Evolutionary conservation across 2,797 vertebrate genomes (phyloP).

Genomic region (Tokudaia muenninki): DNA sequence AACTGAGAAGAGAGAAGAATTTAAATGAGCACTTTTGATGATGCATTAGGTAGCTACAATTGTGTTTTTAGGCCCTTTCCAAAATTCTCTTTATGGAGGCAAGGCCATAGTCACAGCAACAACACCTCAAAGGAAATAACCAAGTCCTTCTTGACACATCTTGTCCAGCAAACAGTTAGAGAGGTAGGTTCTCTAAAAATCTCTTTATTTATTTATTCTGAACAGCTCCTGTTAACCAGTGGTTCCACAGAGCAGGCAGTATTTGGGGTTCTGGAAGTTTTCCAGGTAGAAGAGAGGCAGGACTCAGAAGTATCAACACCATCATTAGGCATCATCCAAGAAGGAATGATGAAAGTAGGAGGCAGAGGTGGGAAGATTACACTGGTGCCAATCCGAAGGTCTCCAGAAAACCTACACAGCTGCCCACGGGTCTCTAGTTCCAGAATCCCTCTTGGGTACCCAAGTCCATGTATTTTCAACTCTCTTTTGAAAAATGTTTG

Average conservation of each 20-base stretch:
- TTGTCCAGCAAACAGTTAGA: not conserved
- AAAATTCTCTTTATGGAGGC: not conserved
- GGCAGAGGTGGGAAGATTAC: not conserved
- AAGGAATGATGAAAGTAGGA: not conserved
- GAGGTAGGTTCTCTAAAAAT: not conserved
- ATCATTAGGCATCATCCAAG: not conserved
- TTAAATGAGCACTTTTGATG: not conserved
- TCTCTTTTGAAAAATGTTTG: not conserved
- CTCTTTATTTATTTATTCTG: not conserved
- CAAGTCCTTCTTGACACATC: not conserved
- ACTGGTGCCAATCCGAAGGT: not conserved
- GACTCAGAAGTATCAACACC: not conserved
- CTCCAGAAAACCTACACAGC: not conserved
- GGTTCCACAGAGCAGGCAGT: not conserved
- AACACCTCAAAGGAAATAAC: not conserved
- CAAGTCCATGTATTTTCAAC: not conserved
- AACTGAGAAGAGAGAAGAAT: not conserved
- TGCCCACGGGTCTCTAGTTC: not conserved
- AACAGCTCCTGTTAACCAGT: not conserved
- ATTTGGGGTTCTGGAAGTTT: not conserved
- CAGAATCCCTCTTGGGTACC: not conserved
- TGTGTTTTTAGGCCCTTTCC: not conserved
- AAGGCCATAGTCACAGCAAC: not conserved
- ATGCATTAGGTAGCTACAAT: not conserved
- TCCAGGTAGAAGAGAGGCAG: not conserved